Percentiles rank a stretch among this genome's conserved stretches.
Conservation (phyloP, 2,888 invertebrate species). For the Hetaerina titia region DNA sequence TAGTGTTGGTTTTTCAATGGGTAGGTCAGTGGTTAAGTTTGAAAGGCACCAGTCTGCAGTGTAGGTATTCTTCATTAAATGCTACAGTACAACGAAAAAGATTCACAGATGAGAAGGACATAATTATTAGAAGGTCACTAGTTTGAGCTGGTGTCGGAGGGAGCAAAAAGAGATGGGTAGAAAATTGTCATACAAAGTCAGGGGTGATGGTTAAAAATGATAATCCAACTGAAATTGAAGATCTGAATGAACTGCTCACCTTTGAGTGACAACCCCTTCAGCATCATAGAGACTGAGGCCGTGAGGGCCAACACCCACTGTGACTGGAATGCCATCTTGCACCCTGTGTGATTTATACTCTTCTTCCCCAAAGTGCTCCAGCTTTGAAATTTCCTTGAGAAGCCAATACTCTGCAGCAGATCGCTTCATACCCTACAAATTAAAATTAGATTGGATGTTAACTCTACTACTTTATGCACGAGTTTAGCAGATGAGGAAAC, state of each 20-base stretch:
- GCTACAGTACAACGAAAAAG: too few species aligned
- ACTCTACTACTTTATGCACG: not conserved
- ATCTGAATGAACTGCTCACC: conserved; percentile 74
- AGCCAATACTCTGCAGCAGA: conserved; percentile 92
- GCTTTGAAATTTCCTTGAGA: conserved; percentile 87
- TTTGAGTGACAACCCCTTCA: conserved; percentile 79
- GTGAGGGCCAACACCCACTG: conserved; percentile 90
- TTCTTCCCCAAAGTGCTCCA: conserved; percentile 91
- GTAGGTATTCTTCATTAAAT: too few species aligned
- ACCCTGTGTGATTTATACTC: conserved; percentile 86
- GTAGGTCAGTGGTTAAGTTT: too few species aligned
- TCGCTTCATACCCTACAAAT: conserved; percentile 82
- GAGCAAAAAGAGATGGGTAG: too few species aligned
- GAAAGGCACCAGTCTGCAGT: too few species aligned
- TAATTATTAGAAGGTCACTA: too few species aligned
- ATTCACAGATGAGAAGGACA: too few species aligned
- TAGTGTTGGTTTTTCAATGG: too few species aligned
- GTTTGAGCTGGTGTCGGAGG: too few species aligned
- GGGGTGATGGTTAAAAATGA: too few species aligned
- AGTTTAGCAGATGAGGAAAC: not conserved
- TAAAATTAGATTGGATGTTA: not conserved
- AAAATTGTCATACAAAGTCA: too few species aligned
- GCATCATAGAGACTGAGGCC: conserved; percentile 87
- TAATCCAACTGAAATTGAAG: too few species aligned
- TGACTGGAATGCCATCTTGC: conserved; percentile 77